These are phyloP conservation scores for Phalacrocorax carbo DNA, from an alignment of 2,113 vertebrate species.

Conservation along the genomic window DNA sequence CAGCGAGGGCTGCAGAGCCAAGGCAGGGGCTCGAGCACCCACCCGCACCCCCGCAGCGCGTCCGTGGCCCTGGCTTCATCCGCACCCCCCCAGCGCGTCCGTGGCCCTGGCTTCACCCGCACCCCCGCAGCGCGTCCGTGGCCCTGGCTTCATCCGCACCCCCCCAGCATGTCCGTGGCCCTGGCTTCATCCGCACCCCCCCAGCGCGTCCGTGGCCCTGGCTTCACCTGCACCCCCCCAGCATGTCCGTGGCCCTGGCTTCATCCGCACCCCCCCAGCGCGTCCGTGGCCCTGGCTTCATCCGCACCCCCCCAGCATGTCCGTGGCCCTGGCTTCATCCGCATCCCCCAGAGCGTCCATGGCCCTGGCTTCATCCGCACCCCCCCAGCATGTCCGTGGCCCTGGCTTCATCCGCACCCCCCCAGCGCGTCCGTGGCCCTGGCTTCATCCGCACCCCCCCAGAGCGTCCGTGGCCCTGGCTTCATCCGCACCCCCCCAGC, in stretches of 20 bases:
- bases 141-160: not conserved
- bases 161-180: rapidly evolving
- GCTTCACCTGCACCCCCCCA: not conserved
- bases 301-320: rapidly evolving
- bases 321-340: not conserved
- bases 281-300: rapidly evolving
- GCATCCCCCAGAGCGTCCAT: rapidly evolving
- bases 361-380: not conserved
- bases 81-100: not conserved
- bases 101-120: not conserved
- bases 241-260: rapidly evolving
- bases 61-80: not conserved
- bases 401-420: not conserved
- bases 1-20: not conserved
- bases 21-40: not conserved
- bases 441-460: not conserved
- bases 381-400: too few relatives aligned
- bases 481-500: rapidly evolving
- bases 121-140: rapidly evolving
- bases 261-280: not conserved
- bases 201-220: rapidly evolving
- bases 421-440: rapidly evolving
- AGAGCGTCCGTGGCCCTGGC: rapidly evolving
- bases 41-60: rapidly evolving
- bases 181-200: not conserved